Base-by-base conservation (phyloP, 1,140 invertebrate genomes). In the Diprion similis region DNA sequence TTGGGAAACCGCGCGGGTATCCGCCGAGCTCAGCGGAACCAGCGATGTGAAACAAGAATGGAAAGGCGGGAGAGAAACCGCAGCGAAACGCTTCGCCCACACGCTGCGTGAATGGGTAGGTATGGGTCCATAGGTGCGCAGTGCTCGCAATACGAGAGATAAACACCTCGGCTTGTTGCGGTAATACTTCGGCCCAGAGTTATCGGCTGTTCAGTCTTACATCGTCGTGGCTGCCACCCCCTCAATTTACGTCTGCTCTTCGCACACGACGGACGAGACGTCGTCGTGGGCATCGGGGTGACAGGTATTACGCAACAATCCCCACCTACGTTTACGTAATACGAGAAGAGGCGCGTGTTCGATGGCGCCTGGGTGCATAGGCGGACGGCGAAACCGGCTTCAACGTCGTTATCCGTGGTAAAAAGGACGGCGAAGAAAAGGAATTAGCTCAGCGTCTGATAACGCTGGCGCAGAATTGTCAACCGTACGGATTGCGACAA, bases 1-100 rank as follows among this genome's bases (percentile, higher is more conserved):
- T 73, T 72, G 73, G n/a, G 72, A 75, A 74, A 79, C 75, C 69
- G 74, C 74, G 75, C 78, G 74, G 78, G 76, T 76, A 76, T 78
- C 69, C 69, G 70, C 64, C 70, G 71, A 77, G 75, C 70, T 68
- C 51, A 8, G 51, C 11, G n/a, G 51, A 17, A 59, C 6, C 11
- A 59, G 51, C 51, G n/a, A 1, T 37, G 24, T 59, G n/a, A 59
- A 59, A 59, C 11, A 59, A 15, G 51, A 59, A 59, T 17, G 51
- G 51, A 59, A 17, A 59, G 51, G 51, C 51, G 11, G 51, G n/a
- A 59, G 51, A 15, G n/a, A 17, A 17, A 59, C n/a, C n/a, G 51
- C 51, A 9, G 11, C 51, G 51, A 59, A 59, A 59, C 11, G 51
- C n/a, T 59, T 59, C 51, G 51, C 51, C 51, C 51, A 59, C 51